phyloP scores from a whole-genome alignment of 1,140 invertebrate species.

The Bombus balteatus region DNA sequence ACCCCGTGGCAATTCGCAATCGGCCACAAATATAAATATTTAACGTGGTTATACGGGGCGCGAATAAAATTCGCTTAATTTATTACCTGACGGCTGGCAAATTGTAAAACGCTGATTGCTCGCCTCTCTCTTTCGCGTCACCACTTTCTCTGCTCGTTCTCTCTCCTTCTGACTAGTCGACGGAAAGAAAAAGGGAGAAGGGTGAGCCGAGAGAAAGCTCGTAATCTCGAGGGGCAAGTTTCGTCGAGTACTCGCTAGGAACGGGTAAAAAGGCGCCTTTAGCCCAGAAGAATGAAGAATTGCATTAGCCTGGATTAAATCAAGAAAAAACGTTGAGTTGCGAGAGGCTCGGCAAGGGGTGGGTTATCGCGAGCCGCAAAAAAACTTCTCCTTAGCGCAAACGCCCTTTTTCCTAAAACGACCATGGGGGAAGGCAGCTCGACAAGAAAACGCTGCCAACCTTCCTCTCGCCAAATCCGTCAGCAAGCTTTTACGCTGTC shows the following conservation, averaged over 20 bases:
- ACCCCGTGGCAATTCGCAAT: slow-evolving; percentile 42
- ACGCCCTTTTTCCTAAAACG: background rate
- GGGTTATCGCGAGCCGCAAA: slow-evolving; percentile 23
- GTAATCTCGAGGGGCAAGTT: slow-evolving; percentile 59
- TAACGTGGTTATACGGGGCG: slow-evolving; percentile 59
- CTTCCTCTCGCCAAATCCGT: background rate
- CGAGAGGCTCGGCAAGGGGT: too few species aligned
- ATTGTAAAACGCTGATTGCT: slow-evolving; percentile 68
- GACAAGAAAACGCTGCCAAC: background rate
- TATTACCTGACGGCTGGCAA: slow-evolving; percentile 64
- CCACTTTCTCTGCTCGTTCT: background rate
- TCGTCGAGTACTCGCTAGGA: slow-evolving; percentile 47
- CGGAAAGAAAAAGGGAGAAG: background rate
- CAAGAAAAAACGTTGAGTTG: slow-evolving; percentile 32
- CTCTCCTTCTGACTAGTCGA: background rate
- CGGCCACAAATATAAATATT: slow-evolving; percentile 66
- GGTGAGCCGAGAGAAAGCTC: background rate
- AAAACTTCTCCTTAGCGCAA: slow-evolving; percentile 16
- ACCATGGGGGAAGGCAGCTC: background rate
- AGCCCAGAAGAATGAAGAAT: slow-evolving; percentile 57
- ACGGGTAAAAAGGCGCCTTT: slow-evolving; percentile 43
- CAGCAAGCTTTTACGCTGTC: background rate
- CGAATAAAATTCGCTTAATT: slow-evolving; percentile 71
- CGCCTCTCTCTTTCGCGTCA: background rate
- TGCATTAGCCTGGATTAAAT: slow-evolving; percentile 60